Percentiles rank a stretch among this genome's conserved stretches.
phyloP scores from a whole-genome alignment of 2,797 vertebrate genomes.

The Lepilemur ruficaudatus region DNA sequence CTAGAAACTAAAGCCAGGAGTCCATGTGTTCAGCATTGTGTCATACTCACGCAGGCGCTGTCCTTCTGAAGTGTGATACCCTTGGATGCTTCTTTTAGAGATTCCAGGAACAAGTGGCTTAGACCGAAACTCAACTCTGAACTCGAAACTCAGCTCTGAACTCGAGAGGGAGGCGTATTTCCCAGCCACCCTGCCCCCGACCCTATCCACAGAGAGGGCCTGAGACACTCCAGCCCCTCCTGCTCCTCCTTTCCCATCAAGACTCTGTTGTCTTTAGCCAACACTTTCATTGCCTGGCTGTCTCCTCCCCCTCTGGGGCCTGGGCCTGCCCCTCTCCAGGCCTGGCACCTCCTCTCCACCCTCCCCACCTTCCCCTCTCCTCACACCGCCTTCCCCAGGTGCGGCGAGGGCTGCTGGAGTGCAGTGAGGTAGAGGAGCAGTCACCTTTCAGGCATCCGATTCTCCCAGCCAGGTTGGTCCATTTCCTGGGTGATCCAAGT shows the following conservation, averaged over 20 bases:
- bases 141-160: background rate
- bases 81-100: constrained; percentile 49
- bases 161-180: constrained; percentile 55
- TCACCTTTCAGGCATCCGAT: background rate
- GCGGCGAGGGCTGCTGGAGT: background rate
- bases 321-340: background rate
- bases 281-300: background rate
- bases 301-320: background rate
- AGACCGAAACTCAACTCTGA: constrained; percentile 34
- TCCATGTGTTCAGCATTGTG: background rate
- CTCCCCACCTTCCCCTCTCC: background rate
- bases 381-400: background rate
- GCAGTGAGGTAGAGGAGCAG: background rate
- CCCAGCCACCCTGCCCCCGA: background rate
- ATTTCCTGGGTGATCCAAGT: background rate
- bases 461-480: background rate
- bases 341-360: background rate
- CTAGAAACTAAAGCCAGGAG: background rate
- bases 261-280: background rate
- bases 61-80: background rate
- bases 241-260: background rate
- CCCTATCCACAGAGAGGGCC: constrained; percentile 1
- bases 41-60: constrained; percentile 74
- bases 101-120: constrained; percentile 62
- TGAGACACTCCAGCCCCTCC: background rate